Percentiles rank a stretch among this genome's conserved stretches.
Evolutionary conservation across 2,888 invertebrate species (phyloP).

Genomic region (Tupiocoris notatus): DNA sequence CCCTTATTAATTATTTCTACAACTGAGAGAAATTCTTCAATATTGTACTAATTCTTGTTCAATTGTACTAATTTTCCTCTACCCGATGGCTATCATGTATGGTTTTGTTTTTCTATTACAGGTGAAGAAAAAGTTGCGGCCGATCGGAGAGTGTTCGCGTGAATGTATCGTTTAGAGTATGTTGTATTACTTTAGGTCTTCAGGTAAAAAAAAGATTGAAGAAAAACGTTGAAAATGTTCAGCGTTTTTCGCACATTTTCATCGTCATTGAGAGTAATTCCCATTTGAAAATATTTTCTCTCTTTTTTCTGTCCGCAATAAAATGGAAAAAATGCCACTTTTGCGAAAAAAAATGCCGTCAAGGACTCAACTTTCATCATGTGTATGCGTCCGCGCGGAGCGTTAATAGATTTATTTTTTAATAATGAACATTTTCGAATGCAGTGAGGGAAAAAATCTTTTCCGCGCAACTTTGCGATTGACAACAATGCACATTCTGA

Average conservation of each 20-base stretch:
- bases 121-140: slow-evolving; percentile 26
- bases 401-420: slow-evolving; percentile 28
- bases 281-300: neutral
- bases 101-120: slow-evolving; percentile 28
- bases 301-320: neutral
- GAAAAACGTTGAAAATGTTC: neutral
- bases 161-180: slow-evolving; percentile 23
- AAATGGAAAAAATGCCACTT: neutral
- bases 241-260: neutral
- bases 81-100: no score
- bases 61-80: no score
- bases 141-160: slow-evolving; percentile 32
- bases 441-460: neutral
- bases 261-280: neutral
- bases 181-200: slow-evolving; percentile 22
- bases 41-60: no score
- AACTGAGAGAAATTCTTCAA: no score
- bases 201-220: neutral
- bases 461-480: neutral
- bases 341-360: neutral
- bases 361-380: neutral
- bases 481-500: neutral
- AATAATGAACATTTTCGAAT: neutral
- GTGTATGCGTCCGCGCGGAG: neutral
- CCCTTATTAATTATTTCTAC: no score